A percentile compares a stretch with the other conserved stretches of the same genome.
Conservation (phyloP, 2,797 vertebrate species). For the Glyptemys insculpta region DNA sequence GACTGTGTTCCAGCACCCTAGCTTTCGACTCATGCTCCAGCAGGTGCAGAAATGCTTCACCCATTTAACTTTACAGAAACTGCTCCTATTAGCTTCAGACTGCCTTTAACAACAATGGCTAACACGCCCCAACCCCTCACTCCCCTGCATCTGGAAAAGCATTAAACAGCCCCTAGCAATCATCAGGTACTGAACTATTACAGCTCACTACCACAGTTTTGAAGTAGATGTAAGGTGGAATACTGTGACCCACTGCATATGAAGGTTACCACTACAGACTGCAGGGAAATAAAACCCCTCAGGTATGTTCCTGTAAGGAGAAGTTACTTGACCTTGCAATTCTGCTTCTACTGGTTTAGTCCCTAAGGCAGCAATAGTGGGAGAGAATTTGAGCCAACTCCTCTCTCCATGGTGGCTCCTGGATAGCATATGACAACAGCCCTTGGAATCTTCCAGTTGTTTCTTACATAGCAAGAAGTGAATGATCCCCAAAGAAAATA, state of each 20-base stretch:
- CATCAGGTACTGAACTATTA: neutral
- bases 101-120: neutral
- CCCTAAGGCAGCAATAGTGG: neutral
- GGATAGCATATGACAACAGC: neutral
- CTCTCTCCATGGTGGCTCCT: neutral
- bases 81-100: neutral
- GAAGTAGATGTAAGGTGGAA: neutral
- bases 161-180: neutral
- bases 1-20: neutral
- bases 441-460: neutral
- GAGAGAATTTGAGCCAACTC: neutral
- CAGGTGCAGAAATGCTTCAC: neutral
- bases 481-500: neutral
- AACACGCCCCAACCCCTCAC: neutral
- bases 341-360: neutral
- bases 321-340: neutral
- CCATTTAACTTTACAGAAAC: neutral
- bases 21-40: neutral
- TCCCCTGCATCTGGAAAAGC: rapidly evolving
- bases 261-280: too few relatives aligned
- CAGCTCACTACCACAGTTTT: neutral
- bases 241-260: rapidly evolving
- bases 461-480: neutral
- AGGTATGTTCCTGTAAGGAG: rapidly evolving
- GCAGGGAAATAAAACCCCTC: neutral